A percentile compares a stretch with the other conserved stretches of the same genome.
These are phyloP conservation scores for Pocillopora damicornis DNA, from an alignment of 64 coral and sea anemone species.

Conservation along the genomic window DNA sequence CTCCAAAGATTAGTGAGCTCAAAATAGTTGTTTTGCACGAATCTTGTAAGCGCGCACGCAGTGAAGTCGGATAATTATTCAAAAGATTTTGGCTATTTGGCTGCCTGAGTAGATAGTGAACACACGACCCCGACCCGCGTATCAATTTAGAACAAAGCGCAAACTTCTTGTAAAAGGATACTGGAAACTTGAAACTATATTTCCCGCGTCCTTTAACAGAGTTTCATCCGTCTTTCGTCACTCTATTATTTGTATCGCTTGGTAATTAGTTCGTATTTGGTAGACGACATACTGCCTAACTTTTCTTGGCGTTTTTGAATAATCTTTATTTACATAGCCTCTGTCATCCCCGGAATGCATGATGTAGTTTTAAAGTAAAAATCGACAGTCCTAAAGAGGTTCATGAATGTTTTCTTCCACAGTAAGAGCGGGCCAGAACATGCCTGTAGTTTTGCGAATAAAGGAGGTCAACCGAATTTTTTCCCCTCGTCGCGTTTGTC, in stretches of 20 bases:
- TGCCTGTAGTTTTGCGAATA: too few relatives aligned
- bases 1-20: constrained; percentile 6
- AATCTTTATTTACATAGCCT: constrained; percentile 39
- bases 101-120: neutral
- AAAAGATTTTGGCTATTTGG: neutral
- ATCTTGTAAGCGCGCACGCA: neutral
- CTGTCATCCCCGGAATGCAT: constrained; percentile 11
- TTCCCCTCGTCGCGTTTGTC: too few relatives aligned
- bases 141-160: neutral
- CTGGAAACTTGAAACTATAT: neutral
- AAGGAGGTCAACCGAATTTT: too few relatives aligned
- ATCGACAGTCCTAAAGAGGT: neutral
- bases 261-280: constrained; percentile 13
- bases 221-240: constrained; percentile 2
- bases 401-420: too few relatives aligned
- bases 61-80: neutral
- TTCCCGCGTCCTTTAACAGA: neutral
- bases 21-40: constrained; percentile 3
- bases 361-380: neutral
- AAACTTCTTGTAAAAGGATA: neutral
- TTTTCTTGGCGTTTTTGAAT: constrained; percentile 41
- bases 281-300: constrained; percentile 21
- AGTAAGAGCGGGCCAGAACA: neutral
- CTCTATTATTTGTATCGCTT: neutral
- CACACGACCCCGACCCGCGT: neutral